Evolutionary conservation across 2,113 vertebrate genomes (phyloP).

Genomic region (Amblyopsis rosae): DNA sequence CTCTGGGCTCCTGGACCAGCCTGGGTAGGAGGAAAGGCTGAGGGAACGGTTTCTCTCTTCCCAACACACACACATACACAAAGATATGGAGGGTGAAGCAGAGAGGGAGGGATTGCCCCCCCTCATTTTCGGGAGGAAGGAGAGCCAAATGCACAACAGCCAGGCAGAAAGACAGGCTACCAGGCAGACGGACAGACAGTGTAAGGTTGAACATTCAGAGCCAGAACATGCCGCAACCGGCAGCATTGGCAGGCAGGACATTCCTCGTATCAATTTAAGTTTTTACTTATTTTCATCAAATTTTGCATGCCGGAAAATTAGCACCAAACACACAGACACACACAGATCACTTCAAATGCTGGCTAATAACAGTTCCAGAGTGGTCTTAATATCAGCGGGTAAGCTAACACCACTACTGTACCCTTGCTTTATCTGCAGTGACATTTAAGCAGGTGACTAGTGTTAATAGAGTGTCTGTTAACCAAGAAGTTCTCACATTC

Average conservation of each 20-base stretch:
- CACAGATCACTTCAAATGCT: background rate
- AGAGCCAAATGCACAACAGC: conserved; percentile 35
- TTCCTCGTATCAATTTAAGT: conserved; percentile 7
- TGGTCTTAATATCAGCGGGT: background rate
- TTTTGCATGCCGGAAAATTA: background rate
- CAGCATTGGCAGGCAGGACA: conserved; percentile 5
- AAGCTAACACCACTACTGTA: background rate
- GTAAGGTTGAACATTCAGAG: background rate
- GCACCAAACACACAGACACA: background rate
- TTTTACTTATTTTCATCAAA: background rate
- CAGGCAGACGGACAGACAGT: conserved; percentile 14
- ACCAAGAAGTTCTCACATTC: too few relatives aligned
- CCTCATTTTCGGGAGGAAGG: conserved; percentile 23
- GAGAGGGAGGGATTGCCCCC: background rate
- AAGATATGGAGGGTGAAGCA: conserved; percentile 4
- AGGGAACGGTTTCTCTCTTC: too few relatives aligned
- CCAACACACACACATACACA: too few relatives aligned
- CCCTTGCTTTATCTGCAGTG: too few relatives aligned
- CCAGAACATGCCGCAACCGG: background rate
- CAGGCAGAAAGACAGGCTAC: too few relatives aligned
- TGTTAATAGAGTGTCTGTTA: too few relatives aligned
- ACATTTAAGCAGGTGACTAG: too few relatives aligned
- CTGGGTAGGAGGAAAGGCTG: too few relatives aligned
- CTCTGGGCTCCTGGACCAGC: too few relatives aligned
- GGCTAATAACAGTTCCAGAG: background rate